Evolutionary conservation across 2,888 invertebrate genomes (phyloP).

Genomic region (Plutella xylostella): DNA sequence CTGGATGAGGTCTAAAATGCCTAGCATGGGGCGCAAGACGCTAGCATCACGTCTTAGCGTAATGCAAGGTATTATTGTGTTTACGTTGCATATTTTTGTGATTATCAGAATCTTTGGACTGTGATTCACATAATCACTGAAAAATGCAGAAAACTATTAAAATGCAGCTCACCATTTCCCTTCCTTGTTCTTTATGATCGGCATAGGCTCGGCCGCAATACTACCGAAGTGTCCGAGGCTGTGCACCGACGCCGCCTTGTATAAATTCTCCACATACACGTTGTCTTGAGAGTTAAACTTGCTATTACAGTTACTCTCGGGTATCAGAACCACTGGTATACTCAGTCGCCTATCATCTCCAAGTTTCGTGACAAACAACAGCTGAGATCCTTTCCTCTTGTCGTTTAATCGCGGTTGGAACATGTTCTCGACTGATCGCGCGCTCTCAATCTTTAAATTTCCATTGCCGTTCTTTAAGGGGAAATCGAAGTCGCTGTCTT

Average conservation of each 20-base stretch:
- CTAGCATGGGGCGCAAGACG: too few relatives aligned
- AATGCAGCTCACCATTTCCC: constrained; percentile 60
- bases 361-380: constrained; percentile 48
- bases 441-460: constrained; percentile 24
- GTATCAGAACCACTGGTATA: constrained; percentile 53
- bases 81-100: neutral
- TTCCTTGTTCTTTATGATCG: constrained; percentile 59
- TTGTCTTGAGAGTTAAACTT: constrained; percentile 57
- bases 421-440: constrained; percentile 53
- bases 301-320: constrained; percentile 36
- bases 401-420: constrained; percentile 33
- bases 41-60: too few relatives aligned
- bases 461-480: constrained; percentile 24
- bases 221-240: constrained; percentile 58
- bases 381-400: constrained; percentile 33
- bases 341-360: constrained; percentile 47
- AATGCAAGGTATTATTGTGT: too few relatives aligned
- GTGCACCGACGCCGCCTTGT: constrained; percentile 56
- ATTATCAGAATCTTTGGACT: neutral
- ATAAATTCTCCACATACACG: constrained; percentile 55
- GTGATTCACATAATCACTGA: neutral
- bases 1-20: too few relatives aligned
- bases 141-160: neutral
- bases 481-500: constrained; percentile 45
- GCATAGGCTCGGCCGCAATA: constrained; percentile 54